These are phyloP conservation scores for Cladorhizidae sp. DNA, from an alignment of 37 sponge, comb jelly and placozoan species.

Conservation along the genomic window DNA sequence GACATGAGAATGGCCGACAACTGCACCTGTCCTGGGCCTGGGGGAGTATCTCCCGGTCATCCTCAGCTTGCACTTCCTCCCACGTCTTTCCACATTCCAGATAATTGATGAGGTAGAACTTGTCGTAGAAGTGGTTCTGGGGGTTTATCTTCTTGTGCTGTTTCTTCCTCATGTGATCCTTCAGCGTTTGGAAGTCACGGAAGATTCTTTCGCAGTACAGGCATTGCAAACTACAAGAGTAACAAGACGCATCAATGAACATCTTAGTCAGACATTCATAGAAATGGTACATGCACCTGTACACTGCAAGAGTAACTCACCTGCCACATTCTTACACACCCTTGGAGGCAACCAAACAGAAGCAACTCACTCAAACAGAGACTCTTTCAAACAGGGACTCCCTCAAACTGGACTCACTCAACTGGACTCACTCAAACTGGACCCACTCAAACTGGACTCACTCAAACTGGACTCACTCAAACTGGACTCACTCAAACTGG, in stretches of 20 bases:
- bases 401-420: too few relatives aligned
- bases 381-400: too few relatives aligned
- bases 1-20: too few relatives aligned
- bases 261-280: neutral
- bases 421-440: too few relatives aligned
- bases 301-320: too few relatives aligned
- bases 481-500: too few relatives aligned
- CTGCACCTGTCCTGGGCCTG: slow-evolving; percentile 3
- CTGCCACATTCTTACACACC: too few relatives aligned
- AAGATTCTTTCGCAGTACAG: slow-evolving; percentile 87
- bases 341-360: too few relatives aligned
- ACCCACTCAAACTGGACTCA: too few relatives aligned
- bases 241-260: neutral
- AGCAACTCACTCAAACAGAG: too few relatives aligned
- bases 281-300: too few relatives aligned
- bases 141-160: slow-evolving; percentile 88
- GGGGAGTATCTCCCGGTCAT: slow-evolving; percentile 25
- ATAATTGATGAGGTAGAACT: slow-evolving; percentile 91
- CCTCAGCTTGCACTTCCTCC: slow-evolving; percentile 62
- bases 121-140: slow-evolving; percentile 78
- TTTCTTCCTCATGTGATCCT: slow-evolving; percentile 98
- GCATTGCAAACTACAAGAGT: slow-evolving; percentile 65
- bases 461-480: too few relatives aligned
- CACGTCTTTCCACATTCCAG: slow-evolving; percentile 70
- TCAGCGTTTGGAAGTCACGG: slow-evolving; percentile 75